phyloP scores from a whole-genome alignment of 92 coral and sea anemone species.

The Porites divaricata region DNA sequence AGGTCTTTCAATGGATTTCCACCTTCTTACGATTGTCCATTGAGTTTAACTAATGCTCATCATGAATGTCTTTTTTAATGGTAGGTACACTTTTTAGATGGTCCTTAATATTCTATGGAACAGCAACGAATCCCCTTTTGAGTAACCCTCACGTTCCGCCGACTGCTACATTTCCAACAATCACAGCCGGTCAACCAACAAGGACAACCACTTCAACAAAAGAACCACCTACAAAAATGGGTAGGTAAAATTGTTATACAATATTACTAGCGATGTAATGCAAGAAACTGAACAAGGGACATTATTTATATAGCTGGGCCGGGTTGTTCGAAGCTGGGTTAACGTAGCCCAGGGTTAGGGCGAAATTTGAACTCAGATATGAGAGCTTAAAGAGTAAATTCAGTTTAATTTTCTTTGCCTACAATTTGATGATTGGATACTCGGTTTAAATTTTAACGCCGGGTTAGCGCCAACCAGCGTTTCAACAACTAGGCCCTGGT shows the following conservation, averaged over 20 bases:
- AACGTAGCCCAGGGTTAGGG: no score
- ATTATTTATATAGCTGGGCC: neutral
- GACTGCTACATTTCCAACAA: neutral
- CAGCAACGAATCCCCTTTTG: neutral
- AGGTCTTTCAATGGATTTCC: no score
- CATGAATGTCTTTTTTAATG: conserved; percentile 9
- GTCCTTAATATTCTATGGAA: conserved; percentile 54
- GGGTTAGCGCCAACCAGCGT: no score
- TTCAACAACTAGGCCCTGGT: no score
- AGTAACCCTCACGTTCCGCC: neutral
- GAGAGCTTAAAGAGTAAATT: no score
- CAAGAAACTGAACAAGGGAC: neutral
- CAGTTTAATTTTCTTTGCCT: no score
- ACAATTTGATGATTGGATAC: no score
- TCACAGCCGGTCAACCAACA: neutral
- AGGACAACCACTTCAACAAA: neutral
- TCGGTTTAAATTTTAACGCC: no score
- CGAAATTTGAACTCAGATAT: no score
- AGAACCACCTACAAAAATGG: neutral
- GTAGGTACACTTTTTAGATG: conserved; percentile 48
- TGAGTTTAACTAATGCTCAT: neutral
- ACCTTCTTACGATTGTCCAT: no score
- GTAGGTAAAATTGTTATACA: neutral
- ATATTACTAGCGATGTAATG: neutral
- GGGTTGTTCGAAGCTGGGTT: no score